phyloP scores from a whole-genome alignment of 2,888 invertebrate genomes.

The Crematogaster levior region DNA sequence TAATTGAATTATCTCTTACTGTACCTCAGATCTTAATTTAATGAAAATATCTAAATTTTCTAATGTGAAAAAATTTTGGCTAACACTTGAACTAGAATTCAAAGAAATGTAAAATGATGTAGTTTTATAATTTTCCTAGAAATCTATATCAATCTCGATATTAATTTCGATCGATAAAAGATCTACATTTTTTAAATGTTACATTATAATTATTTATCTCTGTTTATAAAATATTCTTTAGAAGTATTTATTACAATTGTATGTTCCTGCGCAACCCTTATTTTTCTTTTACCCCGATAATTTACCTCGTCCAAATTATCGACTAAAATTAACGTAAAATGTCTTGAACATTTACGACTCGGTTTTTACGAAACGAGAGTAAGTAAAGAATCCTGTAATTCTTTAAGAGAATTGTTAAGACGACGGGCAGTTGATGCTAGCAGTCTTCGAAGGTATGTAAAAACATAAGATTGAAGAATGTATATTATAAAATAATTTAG shows the following conservation, averaged over 20 bases:
- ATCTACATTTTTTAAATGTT: not conserved
- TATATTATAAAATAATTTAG: conserved; percentile 6
- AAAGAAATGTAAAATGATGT: not conserved
- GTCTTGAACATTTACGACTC: conserved; percentile 50
- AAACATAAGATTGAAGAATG: not conserved
- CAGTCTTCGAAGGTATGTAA: not conserved
- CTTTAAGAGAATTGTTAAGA: conserved; percentile 20
- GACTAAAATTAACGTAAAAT: conserved; percentile 64
- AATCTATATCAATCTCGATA: not conserved
- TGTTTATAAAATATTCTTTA: not conserved
- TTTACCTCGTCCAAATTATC: conserved; percentile 59
- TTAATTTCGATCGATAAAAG: not conserved
- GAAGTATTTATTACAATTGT: conserved; percentile 5
- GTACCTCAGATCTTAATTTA: not conserved
- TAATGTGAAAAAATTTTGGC: not conserved
- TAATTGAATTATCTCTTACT: not conserved
- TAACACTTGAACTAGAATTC: not conserved
- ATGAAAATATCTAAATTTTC: not conserved
- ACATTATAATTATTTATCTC: not conserved
- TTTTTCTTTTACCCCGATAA: conserved; percentile 51
- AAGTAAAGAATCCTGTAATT: conserved; percentile 49
- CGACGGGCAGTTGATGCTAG: not conserved
- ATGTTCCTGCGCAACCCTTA: not conserved
- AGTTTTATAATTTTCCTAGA: not conserved
- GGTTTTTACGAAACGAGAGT: conserved; percentile 44